phyloP scores from a whole-genome alignment of 2,797 vertebrate species.

The Apodemus agrarius region DNA sequence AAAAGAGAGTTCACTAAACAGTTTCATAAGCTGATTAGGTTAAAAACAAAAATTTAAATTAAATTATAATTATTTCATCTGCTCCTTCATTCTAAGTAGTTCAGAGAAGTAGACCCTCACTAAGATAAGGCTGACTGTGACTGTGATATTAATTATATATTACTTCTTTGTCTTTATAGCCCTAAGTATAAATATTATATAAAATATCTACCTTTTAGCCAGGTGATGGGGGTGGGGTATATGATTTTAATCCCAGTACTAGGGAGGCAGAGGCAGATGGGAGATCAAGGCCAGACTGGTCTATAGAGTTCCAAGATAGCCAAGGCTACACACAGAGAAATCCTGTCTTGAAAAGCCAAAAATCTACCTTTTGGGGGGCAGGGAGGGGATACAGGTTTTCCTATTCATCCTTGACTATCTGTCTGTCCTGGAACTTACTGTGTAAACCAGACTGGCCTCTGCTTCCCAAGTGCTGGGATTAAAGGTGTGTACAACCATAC shows the following conservation, averaged over 20 bases:
- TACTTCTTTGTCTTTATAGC: not conserved
- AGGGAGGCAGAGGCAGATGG: not conserved
- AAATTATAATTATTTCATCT: conserved; percentile 43
- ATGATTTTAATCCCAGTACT: not conserved
- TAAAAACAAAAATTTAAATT: not conserved
- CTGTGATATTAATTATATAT: not conserved
- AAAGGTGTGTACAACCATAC: not conserved
- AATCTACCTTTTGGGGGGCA: too few relatives aligned
- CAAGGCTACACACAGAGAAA: not conserved
- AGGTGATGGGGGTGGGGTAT: not conserved
- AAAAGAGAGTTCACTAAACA: conserved; percentile 51
- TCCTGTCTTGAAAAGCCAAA: not conserved
- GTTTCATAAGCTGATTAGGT: not conserved
- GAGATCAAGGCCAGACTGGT: not conserved
- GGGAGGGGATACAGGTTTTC: not conserved
- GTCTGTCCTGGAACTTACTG: not conserved
- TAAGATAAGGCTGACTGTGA: not conserved
- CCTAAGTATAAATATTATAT: not conserved
- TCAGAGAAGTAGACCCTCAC: not conserved
- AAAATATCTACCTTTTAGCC: conserved; percentile 7
- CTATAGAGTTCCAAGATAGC: not conserved
- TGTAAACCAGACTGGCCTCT: not conserved
- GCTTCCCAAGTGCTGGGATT: not conserved
- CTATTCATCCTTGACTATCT: not conserved
- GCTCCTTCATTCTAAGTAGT: not conserved